Base-by-base conservation (phyloP, 2,888 invertebrate genomes). In the Microctonus brassicae region DNA sequence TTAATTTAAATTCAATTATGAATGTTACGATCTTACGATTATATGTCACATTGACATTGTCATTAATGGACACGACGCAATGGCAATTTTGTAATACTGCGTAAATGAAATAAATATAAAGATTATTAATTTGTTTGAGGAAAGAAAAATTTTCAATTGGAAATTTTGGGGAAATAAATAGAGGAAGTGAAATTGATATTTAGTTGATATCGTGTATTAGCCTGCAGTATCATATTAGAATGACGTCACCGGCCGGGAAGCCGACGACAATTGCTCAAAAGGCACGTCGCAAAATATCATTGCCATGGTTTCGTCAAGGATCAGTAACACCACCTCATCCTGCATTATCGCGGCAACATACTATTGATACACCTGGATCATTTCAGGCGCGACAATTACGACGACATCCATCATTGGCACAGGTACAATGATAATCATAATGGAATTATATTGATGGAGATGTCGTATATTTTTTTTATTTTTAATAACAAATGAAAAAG, bases 271-370 rank as follows among this genome's bases (percentile, higher is more conserved):
- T 85, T 33, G 83, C 81, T 87, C 91, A 92, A 85, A 94, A 94
- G 86, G 92, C 92, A 79, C 92, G 94, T 75, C 91, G 96, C 83
- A 96, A 96, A 89, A 96, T 96, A 81, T 96, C 95, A 69, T 89
- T 96, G 85, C 96, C 96, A 78, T 96, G 96, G 96, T 95, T 96
- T 88, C 91, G 95, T 67, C 95, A 95, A 88, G 92, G 92, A 82
- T 95, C 95, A 73, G 92, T 94, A 79, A 90, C 92, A 83, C 90
- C 91, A 81, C 91, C 92, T 67, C 95, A 94, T 88, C 93, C 93
- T 75, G 91, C 91, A 70, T 91, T 96, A 70, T 91, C 95, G 74
- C 91, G 96, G 69, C 96, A 96, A 88, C 95, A 96, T 88, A 96
- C 96, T 88, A 95, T 96, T 89, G 96, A 96, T 89, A 94, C 95